Base-by-base conservation (phyloP, 2,888 invertebrate genomes). In the Euplagia quadripunctaria region DNA sequence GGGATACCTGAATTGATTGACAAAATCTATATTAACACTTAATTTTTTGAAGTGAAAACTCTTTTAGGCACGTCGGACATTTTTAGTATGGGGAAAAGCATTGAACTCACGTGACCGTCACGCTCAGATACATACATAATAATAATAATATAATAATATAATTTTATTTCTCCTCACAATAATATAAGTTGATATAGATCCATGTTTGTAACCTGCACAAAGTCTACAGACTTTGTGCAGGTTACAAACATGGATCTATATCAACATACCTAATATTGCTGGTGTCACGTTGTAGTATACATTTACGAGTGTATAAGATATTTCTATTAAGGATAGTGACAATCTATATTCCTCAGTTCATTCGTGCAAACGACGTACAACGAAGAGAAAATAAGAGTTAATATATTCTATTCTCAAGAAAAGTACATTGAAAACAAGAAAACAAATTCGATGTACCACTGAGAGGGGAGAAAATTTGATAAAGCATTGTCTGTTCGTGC, bases 401-500 rank as follows among this genome's bases (percentile, higher is more conserved):
- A 79, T 77, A 49, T 78, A 78, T 78, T 80, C 72, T 70, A 64
- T 68, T 77, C 70, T 70, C 58, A 67, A 69, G 42, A 71, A 76
- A 76, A 67, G 71, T 77, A 70, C 52, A 80, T 73, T 73, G 72
- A 71, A 80, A 80, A 76, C 66, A 76, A 75, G 70, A 76, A 76
- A 80, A 70, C 75, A 64, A 70, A 31, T 68, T 70, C 14, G 42
- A 41, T 69, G 31, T 68, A 61, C 67, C 70, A 77, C 43, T 61
- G 46, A 63, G 68, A 71, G 67, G 46, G 14, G 17, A 65, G 31
- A 52, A 66, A 72, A 73, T 74, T 71, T 70, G 68, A 67, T 72
- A 72, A 68, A 52, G 72, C 42, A 72, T 72, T 72, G 72, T 72
- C 63, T 72, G 31, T 68, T 72, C 72, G 68, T 72, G 72, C 72